Base-by-base conservation (phyloP, 2,888 invertebrate genomes). In the Meiosimyza decipiens region DNA sequence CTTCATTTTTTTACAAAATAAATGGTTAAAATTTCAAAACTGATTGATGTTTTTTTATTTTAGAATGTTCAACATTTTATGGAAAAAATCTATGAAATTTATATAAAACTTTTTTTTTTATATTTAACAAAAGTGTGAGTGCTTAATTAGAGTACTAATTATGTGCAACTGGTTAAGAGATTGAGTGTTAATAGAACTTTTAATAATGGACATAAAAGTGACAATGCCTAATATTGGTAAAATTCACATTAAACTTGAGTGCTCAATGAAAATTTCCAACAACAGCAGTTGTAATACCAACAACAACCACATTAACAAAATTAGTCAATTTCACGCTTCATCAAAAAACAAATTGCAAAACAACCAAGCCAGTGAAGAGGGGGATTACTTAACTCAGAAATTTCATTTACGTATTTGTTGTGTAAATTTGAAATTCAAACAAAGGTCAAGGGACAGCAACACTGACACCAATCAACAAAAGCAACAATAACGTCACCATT, bases 241-340 rank as follows among this genome's bases (percentile, higher is more conserved):
- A 40, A 40, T 40, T 40, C 40, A 9, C 40, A 40, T 9, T 7
- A 40, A 40, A 40, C 9, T 40, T 40, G 40, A 9, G 9, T 40
- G 9, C 40, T 40, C 6, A 40, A 40, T 40, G 40, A 40, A 40
- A 40, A 40, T 40, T 40, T 40, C 40, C 40, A 40, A 9, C 40
- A 40, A 40, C 40, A 40, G 40, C 40, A 40, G 6, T 40, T 40
- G 40, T 40, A 40, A 9, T 40, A 40, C 40, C 40, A 40, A 9
- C 9, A 40, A 40, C 40, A 40, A 40, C 40, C 40, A 40, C 28
- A 33, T 54, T 40, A 22, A 72, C 57, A 75, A 75, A 77, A 77
- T 77, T 71, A 79, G 80, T 80, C 83, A 84, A 84, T 84, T 84
- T 84, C 85, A 83, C 80, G 84, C 84, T 83, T 83, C 84, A 84